Evolutionary conservation across 2,113 vertebrate genomes (phyloP), one percentile per base, ranked within the genome.

Genomic region (Cavia aperea): DNA sequence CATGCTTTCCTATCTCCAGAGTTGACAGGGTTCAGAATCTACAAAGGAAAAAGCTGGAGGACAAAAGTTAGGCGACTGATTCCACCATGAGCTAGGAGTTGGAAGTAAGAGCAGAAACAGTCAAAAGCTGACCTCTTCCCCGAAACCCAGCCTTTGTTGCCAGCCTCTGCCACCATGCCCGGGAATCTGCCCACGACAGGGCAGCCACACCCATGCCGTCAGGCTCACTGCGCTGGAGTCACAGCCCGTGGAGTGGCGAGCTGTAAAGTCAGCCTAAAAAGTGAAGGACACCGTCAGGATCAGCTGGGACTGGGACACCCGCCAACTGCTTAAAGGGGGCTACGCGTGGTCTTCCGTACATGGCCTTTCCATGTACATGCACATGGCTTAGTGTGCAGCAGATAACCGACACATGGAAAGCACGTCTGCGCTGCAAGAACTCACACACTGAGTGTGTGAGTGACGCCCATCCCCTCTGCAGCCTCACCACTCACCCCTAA

Each of bases 11-110:
- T 90, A 77, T 81, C 29, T 58, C 75, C 68, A 89, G 63, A 49
- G 11, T 54, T 72, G 54, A 75, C 49, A 77, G 81, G n/a, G 78
- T 90, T 89, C 87, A 92, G 60, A 94, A 89, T 93, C 79, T 91
- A 86, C 70, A 77, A 60, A 72, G 43, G 49, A 86, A 90, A 88
- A 88, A 23, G 36, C 81, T 83, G 5, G 58, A 73, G 62, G 82
- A 88, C 56, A 79, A 31, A 87, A 91, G 58, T 82, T 79, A 92
- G 83, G 54, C 6, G n/a, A 46, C 73, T 83, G 79, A 72, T 75
- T 79, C 77, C 46, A 46, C 43, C 84, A 49, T 58, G 91, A 81
- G 84, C 56, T 36, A 43, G 3, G 39, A 89, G 39, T 63, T 84
- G 4, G 31, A 19, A 77, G 54, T 54, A 66, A 79, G n/a, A 86